Conservation (phyloP, 2,113 vertebrate genomes). For the human region DNA sequence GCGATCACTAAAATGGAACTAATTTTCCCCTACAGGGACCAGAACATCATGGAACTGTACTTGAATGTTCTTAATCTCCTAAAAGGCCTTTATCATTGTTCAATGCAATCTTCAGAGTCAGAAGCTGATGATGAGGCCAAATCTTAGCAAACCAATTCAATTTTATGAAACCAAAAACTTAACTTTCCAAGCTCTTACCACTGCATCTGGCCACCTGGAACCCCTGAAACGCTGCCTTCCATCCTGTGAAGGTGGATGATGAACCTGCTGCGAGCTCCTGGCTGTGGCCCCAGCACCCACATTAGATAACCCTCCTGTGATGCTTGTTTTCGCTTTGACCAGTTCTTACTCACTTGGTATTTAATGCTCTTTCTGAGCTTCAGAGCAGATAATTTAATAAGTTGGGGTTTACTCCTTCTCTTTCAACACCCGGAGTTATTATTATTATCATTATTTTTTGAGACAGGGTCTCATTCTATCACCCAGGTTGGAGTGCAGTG, state of each 20-base stretch:
- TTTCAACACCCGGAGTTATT: not conserved
- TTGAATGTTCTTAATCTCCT: not conserved
- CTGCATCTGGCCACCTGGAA: not conserved
- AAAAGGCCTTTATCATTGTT: not conserved
- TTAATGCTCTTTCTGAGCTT: not conserved
- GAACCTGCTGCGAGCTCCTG: not conserved
- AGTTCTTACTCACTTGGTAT: not conserved
- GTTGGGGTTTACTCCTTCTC: not conserved
- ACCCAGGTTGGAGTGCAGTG: too few relatives aligned
- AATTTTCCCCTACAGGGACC: not conserved
- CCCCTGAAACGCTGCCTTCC: not conserved
- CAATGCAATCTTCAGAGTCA: not conserved
- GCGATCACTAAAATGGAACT: not conserved
- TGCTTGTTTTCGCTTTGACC: not conserved
- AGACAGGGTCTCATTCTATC: too few relatives aligned
- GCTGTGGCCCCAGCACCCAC: not conserved
- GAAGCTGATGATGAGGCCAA: not conserved
- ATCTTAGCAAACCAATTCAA: not conserved
- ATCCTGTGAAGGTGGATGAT: too few relatives aligned
- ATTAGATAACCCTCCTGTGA: not conserved
- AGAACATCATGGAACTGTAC: not conserved
- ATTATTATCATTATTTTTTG: too few relatives aligned
- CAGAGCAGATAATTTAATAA: not conserved
- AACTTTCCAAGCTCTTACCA: not conserved
- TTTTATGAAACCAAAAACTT: not conserved